Evolutionary conservation across 1,140 invertebrate species (phyloP), one percentile per base, ranked within the genome.

Genomic region (Phthorimaea operculella): DNA sequence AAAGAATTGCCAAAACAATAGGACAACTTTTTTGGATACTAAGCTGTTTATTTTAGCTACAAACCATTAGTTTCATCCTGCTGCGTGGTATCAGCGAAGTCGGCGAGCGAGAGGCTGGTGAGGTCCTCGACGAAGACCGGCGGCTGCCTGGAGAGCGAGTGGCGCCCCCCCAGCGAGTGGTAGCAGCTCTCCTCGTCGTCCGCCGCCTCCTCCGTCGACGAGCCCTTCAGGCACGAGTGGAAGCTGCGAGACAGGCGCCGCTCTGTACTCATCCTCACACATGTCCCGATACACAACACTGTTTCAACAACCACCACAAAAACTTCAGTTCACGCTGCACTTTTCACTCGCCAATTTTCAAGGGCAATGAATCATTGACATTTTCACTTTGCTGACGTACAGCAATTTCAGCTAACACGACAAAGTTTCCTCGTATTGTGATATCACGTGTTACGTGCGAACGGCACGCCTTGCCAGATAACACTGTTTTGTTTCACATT

Each of bases 191-290:
- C 81, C 45, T 83, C 81, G 7, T 84, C 81, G 54, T 84, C 81
- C 7, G 85, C 75, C 12, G 74, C 86, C 65, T 89, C 88, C 68
- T 89, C 89, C 51, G 88, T 87, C 60, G 89, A 89, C 60, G 89
- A 89, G 59, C 89, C 89, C 59, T 89, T 88, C 57, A 90, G 83
- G 64, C 89, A 90, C 47, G 89, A 89, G 79, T 90, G 89, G 73
- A 90, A 89, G 77, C 89, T 90, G 60, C 89, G 85, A n/a, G 89
- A 90, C 10, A 90, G 83, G 39, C 89, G 83, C 60, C 89, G 85
- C 66, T 89, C 89, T 59, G 88, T 88, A 60, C 88, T 89, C 74
- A 89, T 89, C 54, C 76, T 85, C 58, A 84, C 82, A 70, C 88
- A 88, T 82, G 83, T 86, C 76, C 80, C 68, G 55, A 72, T 60